Conservation (phyloP, 1,140 invertebrate species). For the Asbolus verrucosus region DNA sequence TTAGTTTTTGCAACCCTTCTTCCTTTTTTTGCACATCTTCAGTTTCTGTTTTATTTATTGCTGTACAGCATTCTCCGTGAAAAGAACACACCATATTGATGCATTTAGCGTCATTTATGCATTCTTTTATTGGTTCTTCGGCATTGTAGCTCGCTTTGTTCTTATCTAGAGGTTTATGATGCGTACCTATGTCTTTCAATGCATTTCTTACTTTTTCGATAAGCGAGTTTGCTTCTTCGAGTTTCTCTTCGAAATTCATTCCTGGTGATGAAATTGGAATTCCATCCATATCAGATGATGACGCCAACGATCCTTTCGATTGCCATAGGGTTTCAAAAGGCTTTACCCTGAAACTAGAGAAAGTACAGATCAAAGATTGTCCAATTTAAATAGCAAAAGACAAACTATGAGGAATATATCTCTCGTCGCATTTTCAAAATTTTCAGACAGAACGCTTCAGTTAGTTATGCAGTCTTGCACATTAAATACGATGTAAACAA, state of each 20-base stretch:
- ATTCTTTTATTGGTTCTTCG: neutral
- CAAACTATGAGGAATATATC: no score
- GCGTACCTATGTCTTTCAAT: slow-evolving; percentile 46
- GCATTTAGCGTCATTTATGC: neutral
- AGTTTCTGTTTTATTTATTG: no score
- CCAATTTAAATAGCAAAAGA: no score
- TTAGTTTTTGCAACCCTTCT: slow-evolving; percentile 26
- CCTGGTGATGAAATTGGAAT: neutral
- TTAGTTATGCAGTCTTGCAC: no score
- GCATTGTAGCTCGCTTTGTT: slow-evolving; percentile 3
- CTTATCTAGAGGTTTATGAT: slow-evolving; percentile 17
- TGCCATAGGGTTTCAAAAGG: neutral
- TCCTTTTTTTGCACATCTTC: neutral
- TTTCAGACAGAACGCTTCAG: no score
- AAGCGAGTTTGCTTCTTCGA: slow-evolving; percentile 50
- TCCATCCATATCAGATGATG: neutral
- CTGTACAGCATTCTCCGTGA: slow-evolving; percentile 1
- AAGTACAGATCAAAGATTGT: no score
- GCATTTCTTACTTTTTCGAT: slow-evolving; percentile 48
- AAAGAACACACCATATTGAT: neutral
- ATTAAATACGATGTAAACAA: no score
- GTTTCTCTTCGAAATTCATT: slow-evolving; percentile 42
- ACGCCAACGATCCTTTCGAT: slow-evolving; percentile 11
- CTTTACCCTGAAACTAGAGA: neutral
- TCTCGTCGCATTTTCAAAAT: no score